Percentiles rank a stretch among this genome's conserved stretches.
Conservation (phyloP, 2,888 invertebrate species). For the Papilio gigon region DNA sequence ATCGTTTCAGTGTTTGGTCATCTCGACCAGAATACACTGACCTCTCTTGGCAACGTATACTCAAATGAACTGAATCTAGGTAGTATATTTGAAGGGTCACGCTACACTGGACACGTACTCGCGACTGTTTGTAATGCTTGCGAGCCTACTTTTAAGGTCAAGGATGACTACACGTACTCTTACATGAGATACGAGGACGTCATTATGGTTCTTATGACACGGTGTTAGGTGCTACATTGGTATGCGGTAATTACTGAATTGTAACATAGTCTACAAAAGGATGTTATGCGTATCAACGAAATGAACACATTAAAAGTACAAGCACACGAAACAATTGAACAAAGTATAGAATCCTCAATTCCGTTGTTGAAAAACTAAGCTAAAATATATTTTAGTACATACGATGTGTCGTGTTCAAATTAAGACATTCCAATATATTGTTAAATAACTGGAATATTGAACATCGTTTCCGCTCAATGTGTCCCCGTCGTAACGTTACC, state of each 20-base stretch:
- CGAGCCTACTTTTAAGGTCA: slow-evolving; percentile 64
- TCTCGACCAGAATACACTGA: slow-evolving; percentile 41
- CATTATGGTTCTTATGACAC: slow-evolving; percentile 14
- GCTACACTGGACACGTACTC: slow-evolving; percentile 26
- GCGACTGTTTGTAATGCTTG: slow-evolving; percentile 30
- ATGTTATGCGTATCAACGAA: background rate
- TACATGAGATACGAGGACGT: slow-evolving; percentile 44
- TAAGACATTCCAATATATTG: too few species aligned
- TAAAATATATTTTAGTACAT: too few species aligned
- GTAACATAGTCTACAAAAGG: background rate
- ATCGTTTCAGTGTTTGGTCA: slow-evolving; percentile 44
- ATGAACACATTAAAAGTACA: background rate
- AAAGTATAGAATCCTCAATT: too few species aligned
- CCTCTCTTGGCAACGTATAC: slow-evolving; percentile 34
- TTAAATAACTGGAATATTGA: too few species aligned
- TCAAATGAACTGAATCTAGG: slow-evolving; percentile 19
- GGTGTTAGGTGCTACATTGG: background rate
- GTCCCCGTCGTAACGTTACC: slow-evolving; percentile 37
- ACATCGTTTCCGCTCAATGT: background rate
- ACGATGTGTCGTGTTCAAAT: too few species aligned
- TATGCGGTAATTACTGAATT: background rate
- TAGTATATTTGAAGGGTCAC: slow-evolving; percentile 29
- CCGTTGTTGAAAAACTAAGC: too few species aligned
- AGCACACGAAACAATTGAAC: too few species aligned
- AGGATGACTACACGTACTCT: slow-evolving; percentile 57